Evolutionary conservation across 2,113 vertebrate species (phyloP).

Genomic region (Psilopsiagon aurifrons): DNA sequence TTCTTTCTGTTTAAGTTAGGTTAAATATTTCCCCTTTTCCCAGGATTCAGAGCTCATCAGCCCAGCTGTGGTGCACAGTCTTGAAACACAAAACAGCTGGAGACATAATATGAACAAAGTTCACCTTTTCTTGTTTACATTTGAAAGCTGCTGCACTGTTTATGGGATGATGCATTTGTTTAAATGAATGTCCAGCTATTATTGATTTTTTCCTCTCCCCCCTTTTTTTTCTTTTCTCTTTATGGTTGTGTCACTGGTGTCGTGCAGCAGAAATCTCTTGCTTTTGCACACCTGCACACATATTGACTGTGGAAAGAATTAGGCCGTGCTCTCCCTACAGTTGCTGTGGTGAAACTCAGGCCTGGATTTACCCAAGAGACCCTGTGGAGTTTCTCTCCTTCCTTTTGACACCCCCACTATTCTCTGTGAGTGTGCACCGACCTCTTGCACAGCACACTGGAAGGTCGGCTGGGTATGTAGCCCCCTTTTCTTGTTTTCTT

Average conservation of each 20-base stretch:
- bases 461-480: not conserved
- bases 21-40: conserved; percentile 72
- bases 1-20: conserved; percentile 67
- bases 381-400: not conserved
- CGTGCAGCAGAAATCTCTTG: conserved; percentile 2
- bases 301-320: conserved; percentile 16
- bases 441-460: not conserved
- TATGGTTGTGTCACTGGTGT: conserved; percentile 44
- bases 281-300: conserved; percentile 53
- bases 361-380: not conserved
- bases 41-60: conserved; percentile 73
- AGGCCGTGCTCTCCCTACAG: not conserved
- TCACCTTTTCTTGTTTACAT: conserved; percentile 79
- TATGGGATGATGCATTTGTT: conserved; percentile 77
- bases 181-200: conserved; percentile 73
- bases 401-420: not conserved
- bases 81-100: conserved; percentile 80
- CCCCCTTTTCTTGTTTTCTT: not conserved
- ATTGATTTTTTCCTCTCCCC: conserved; percentile 59
- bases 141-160: conserved; percentile 75
- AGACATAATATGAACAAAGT: conserved; percentile 74
- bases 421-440: not conserved
- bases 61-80: conserved; percentile 71
- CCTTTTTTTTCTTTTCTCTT: not conserved
- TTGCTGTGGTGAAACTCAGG: not conserved